Evolutionary conservation across 2,888 invertebrate genomes (phyloP).

Genomic region (Drosophila mettleri): DNA sequence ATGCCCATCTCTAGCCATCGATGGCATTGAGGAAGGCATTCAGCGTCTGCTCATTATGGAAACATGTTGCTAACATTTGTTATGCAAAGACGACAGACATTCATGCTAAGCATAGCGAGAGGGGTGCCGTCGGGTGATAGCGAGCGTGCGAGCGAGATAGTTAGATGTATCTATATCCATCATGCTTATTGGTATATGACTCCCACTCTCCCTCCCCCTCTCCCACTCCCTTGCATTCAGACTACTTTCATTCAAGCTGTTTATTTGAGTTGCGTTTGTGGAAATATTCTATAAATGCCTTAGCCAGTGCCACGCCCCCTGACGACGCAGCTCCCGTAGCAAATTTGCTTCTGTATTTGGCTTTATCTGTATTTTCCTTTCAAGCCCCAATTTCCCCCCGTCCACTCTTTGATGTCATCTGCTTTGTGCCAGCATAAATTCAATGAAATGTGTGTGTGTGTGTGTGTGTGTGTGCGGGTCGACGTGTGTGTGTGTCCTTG

Average conservation of each 20-base stretch:
- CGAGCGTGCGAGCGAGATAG: not conserved
- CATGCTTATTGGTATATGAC: slow-evolving; percentile 59
- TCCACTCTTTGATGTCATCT: slow-evolving; percentile 11
- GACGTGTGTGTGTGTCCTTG: slow-evolving; percentile 36
- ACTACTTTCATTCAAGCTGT: slow-evolving; percentile 31
- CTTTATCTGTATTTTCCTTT: slow-evolving; percentile 55
- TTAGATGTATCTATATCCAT: slow-evolving; percentile 57
- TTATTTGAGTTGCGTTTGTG: slow-evolving; percentile 52
- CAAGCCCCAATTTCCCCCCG: not conserved
- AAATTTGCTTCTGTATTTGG: slow-evolving; percentile 73
- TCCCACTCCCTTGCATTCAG: not conserved
- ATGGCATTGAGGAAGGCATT: not conserved
- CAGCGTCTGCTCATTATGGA: slow-evolving; percentile 65
- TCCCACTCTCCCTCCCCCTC: not conserved
- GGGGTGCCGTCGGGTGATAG: slow-evolving; percentile 18
- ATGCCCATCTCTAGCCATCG: slow-evolving; percentile 5
- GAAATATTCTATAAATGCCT: slow-evolving; percentile 70
- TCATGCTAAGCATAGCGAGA: slow-evolving; percentile 50
- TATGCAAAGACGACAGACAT: slow-evolving; percentile 72
- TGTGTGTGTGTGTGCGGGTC: slow-evolving; percentile 7
- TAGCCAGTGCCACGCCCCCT: slow-evolving; percentile 24
- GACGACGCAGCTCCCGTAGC: slow-evolving; percentile 39
- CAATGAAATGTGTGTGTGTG: slow-evolving; percentile 61
- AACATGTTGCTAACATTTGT: slow-evolving; percentile 78
- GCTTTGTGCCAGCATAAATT: slow-evolving; percentile 66